Evolutionary conservation across 1,140 invertebrate genomes (phyloP), one percentile per base, ranked within the genome.

Genomic region (Temnothorax longispinosus): DNA sequence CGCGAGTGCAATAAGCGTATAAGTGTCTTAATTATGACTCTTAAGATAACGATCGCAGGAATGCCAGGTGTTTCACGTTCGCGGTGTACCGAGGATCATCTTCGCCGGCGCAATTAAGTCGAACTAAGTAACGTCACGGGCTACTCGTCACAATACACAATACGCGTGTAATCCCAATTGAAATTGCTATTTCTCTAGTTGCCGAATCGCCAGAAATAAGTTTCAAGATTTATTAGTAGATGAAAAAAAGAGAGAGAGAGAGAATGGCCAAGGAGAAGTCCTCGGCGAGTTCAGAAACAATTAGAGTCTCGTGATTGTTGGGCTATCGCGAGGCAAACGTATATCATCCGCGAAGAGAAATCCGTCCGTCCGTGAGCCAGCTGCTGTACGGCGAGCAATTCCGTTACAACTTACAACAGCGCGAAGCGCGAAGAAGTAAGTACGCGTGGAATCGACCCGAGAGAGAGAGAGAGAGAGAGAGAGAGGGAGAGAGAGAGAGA

Each of bases 291-390:
- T 41, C n/a, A 64, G 38, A 52, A 76, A 41, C 85, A 75, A 75
- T 90, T 89, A 85, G 72, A 90, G 71, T 77, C 58, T 56, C 65
- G 35, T 15, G 58, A 71, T 35, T 58, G 85, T 44, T 74, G 75
- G 27, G 27, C 65, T 88, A 52, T 87, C 64, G 74, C 78, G 67
- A 88, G 56, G 74, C 67, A 76, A 88, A 67, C 54, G 77, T 78
- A 64, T 67, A 64, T 67, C 76, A 67, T 82, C 71, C 60, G 50
- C 56, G 56, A 87, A 47, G 89, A 91, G 87, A 91, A 91, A 88
- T 88, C 62, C 50, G 38, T 21, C 38, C 27, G 56, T 77, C 58
- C 41, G 18, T 13, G 38, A 52, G 32, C 44, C 13, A 35, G 21
- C n/a, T 60, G 64, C 10, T 15, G 35, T 35, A 41, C 32, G 47